Evolutionary conservation across 2,888 invertebrate species (phyloP), one percentile per base, ranked within the genome.

Genomic region (Diplazon laetatorius): DNA sequence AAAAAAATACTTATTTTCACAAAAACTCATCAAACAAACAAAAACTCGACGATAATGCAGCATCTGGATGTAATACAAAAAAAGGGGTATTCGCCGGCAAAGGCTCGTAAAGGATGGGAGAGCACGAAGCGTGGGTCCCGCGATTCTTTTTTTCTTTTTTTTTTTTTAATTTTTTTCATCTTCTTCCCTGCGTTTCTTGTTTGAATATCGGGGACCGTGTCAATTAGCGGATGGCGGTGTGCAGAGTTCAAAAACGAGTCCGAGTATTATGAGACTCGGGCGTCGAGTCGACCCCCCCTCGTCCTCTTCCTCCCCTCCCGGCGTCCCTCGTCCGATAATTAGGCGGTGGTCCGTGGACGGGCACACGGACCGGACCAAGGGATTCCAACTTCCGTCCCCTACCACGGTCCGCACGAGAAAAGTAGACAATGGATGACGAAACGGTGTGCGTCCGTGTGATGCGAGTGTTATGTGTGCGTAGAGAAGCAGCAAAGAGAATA

Each of bases 341-440:
- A 82, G 82, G 76, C 74, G 69, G 69, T 77, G 68, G 82, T 79
- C 72, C 79, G 76, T 63, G 62, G 76, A 62, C 75, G 42, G 60
- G 22, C 71, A 76, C 63, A 69, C 50, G 66, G 69, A 50, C 66
- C 42, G 55, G 39, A 37, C 37, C 68, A 37, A 69, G 66, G 57
- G 71, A 66, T n/a, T 55, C 39, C 16, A 18, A 16, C 14, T 25
- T 14, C 68, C n/a, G 25, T 37, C 46, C 48, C 44, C n/a, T n/a
- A n/a, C n/a, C 59, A 48, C 37, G 70, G 74, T 60, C 50, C 75
- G 72, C 81, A 84, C 82, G 85, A 84, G 84, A 85, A 88, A 86
- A 87, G 84, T 85, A 87, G 87, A 89, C 89, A 90, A 89, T 88
- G 87, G 85, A 82, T 85, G 85, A 85, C 82, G 85, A 87, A 66